These are phyloP conservation scores for Rhopalosiphum nymphaeae DNA, from an alignment of 2,888 invertebrate species.

Conservation along the genomic window DNA sequence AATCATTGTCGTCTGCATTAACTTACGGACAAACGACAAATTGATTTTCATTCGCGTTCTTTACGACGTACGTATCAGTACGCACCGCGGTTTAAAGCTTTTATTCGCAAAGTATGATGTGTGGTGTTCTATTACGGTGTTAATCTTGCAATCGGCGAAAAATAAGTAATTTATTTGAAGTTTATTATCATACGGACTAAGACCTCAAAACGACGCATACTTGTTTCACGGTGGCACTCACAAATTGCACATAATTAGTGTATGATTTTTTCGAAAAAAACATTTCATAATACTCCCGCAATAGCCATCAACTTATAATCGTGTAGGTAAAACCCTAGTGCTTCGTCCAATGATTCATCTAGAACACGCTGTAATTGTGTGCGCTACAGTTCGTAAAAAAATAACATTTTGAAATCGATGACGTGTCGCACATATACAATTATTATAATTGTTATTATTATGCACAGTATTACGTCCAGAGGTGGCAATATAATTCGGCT, in stretches of 20 bases:
- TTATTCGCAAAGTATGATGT: conserved; percentile 2
- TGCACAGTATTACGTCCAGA: neutral
- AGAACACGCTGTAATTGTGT: neutral
- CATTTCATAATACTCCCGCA: neutral
- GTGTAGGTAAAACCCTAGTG: neutral
- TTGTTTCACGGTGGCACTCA: neutral
- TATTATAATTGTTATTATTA: conserved; percentile 12
- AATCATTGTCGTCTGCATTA: neutral
- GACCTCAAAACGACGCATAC: neutral
- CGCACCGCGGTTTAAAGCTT: too few species aligned
- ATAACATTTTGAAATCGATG: conserved; percentile 34
- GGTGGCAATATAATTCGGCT: neutral
- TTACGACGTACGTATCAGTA: too few species aligned
- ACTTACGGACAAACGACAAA: neutral
- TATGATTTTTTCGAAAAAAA: neutral
- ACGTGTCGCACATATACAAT: neutral
- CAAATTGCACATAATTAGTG: neutral
- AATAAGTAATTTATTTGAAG: neutral
- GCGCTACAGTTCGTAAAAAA: neutral
- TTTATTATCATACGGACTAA: neutral
- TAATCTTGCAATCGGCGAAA: neutral
- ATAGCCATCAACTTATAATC: neutral
- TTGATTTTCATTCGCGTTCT: neutral
- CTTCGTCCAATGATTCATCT: neutral
- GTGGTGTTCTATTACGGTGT: neutral